These are phyloP conservation scores for Dryoscopus gambensis DNA, from an alignment of 2,113 vertebrate genomes.

Conservation along the genomic window DNA sequence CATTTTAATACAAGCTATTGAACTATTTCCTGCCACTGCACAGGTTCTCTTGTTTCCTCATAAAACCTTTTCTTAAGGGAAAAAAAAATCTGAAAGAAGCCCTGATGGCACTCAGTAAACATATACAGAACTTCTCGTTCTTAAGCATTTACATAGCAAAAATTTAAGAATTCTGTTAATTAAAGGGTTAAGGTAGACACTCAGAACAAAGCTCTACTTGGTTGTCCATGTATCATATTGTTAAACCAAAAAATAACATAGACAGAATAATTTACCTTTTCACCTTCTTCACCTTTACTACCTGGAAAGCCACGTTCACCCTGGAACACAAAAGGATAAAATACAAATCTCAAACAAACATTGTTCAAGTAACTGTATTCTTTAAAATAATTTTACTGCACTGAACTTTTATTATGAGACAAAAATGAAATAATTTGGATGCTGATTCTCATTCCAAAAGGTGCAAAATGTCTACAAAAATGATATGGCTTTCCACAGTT, in stretches of 20 bases:
- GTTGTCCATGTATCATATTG: background rate
- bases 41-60: background rate
- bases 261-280: constrained; percentile 66
- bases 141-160: background rate
- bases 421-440: background rate
- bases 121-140: background rate
- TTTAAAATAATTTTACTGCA: background rate
- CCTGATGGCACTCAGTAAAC: background rate
- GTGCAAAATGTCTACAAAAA: background rate
- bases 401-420: background rate
- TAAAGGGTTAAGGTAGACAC: background rate
- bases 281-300: constrained; percentile 69
- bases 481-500: background rate
- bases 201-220: background rate
- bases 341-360: background rate
- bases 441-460: background rate
- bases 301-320: constrained; percentile 71
- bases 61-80: background rate
- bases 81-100: background rate
- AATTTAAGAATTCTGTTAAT: background rate
- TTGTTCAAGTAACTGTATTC: background rate
- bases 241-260: background rate
- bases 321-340: constrained; percentile 40
- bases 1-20: background rate
- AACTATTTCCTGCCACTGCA: background rate